A percentile compares a stretch with the other conserved stretches of the same genome.
phyloP scores from a whole-genome alignment of 2,797 vertebrate genomes.

The Brachymystax lenok region DNA sequence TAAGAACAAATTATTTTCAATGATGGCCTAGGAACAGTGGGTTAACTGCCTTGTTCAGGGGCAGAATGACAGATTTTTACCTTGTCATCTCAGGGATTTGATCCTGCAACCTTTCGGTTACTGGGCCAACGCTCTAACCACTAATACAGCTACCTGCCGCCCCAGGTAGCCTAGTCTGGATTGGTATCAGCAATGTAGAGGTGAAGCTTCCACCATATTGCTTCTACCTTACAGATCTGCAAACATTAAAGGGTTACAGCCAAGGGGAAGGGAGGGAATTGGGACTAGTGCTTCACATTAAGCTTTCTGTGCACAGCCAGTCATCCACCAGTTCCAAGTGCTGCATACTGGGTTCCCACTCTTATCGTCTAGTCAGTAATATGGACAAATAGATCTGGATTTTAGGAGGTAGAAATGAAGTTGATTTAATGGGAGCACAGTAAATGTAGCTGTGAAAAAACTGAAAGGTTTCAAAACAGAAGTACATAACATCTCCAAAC shows the following conservation, averaged over 20 bases:
- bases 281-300: background rate
- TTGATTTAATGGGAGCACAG: constrained; percentile 8
- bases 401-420: constrained; percentile 20
- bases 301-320: background rate
- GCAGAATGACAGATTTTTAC: too few species aligned
- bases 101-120: too few species aligned
- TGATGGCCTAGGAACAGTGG: too few species aligned
- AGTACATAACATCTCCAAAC: background rate
- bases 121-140: too few species aligned
- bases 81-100: too few species aligned
- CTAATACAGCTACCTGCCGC: too few species aligned
- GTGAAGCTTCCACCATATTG: background rate
- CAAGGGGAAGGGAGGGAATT: background rate
- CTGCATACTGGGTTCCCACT: background rate
- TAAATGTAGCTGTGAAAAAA: background rate
- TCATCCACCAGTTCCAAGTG: background rate
- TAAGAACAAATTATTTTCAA: too few species aligned
- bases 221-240: too few species aligned
- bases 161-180: too few species aligned
- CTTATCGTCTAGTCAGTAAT: background rate
- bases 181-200: background rate
- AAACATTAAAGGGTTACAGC: background rate
- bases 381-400: background rate
- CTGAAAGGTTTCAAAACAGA: background rate
- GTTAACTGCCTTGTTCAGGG: too few species aligned